phyloP scores from a whole-genome alignment of 2,797 vertebrate genomes.

The Morelia viridis region DNA sequence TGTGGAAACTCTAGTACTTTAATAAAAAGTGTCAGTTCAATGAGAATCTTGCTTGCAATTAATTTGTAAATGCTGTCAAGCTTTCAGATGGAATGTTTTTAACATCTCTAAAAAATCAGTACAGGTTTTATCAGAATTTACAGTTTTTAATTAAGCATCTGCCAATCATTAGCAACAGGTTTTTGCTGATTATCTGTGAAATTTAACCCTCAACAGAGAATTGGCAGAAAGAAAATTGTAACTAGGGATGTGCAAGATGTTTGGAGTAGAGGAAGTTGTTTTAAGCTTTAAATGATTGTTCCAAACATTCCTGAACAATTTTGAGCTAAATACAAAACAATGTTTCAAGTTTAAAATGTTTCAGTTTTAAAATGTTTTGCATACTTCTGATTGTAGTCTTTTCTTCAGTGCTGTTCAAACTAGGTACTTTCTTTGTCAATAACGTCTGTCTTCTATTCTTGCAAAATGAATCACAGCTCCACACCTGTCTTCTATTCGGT shows the following conservation, averaged over 20 bases:
- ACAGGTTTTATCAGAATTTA: not conserved
- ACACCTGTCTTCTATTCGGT: conserved; percentile 30
- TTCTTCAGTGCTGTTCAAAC: not conserved
- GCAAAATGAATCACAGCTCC: conserved; percentile 36
- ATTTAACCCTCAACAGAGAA: not conserved
- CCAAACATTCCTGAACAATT: too few relatives aligned
- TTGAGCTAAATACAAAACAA: too few relatives aligned
- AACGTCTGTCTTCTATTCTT: conserved; percentile 23
- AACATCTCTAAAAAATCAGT: not conserved
- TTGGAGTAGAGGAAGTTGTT: too few relatives aligned
- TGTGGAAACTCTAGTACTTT: not conserved
- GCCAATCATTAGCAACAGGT: not conserved
- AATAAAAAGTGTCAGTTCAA: not conserved
- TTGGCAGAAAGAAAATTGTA: not conserved
- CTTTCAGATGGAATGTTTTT: not conserved
- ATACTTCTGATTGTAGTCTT: not conserved
- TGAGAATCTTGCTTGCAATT: not conserved
- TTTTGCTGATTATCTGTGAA: not conserved
- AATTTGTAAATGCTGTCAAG: not conserved
- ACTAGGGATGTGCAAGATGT: too few relatives aligned
- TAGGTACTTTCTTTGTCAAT: conserved; percentile 2
- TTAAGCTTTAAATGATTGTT: too few relatives aligned
- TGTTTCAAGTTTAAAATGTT: too few relatives aligned
- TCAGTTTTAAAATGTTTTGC: too few relatives aligned
- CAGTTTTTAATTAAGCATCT: not conserved